Evolutionary conservation across 2,888 invertebrate species (phyloP).

Genomic region (Apotomis turbidana): DNA sequence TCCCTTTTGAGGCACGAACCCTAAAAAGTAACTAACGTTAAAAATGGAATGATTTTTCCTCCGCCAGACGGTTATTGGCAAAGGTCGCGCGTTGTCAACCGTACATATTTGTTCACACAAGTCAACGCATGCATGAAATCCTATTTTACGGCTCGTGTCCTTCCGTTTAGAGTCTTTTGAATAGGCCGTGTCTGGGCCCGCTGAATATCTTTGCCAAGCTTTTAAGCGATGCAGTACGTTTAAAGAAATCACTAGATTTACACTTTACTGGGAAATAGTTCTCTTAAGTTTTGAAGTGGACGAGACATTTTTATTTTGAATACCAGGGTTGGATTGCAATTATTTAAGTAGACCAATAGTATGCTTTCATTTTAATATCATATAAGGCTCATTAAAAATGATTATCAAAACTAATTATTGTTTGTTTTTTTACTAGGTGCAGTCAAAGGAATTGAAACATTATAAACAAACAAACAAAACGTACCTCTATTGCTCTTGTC

Average conservation of each 20-base stretch:
- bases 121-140: constrained; percentile 81
- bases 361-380: no score
- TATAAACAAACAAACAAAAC: no score
- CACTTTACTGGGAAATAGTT: not conserved
- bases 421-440: no score
- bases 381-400: no score
- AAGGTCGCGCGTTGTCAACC: constrained; percentile 79
- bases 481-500: no score
- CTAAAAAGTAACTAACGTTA: constrained; percentile 18
- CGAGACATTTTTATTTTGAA: no score
- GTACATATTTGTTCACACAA: constrained; percentile 81
- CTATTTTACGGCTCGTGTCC: constrained; percentile 81
- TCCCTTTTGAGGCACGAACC: not conserved
- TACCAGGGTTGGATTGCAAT: no score
- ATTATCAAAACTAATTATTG: no score
- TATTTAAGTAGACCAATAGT: no score
- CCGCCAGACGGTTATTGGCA: constrained; percentile 66
- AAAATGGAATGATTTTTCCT: constrained; percentile 62
- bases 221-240: constrained; percentile 50
- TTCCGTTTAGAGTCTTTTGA: constrained; percentile 79
- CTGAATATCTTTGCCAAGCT: constrained; percentile 70
- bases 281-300: no score
- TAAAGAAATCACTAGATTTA: constrained; percentile 55
- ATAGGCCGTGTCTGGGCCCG: constrained; percentile 73
- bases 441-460: no score